Conservation (phyloP, 2,888 invertebrate genomes). For the Trichacis sp. region DNA sequence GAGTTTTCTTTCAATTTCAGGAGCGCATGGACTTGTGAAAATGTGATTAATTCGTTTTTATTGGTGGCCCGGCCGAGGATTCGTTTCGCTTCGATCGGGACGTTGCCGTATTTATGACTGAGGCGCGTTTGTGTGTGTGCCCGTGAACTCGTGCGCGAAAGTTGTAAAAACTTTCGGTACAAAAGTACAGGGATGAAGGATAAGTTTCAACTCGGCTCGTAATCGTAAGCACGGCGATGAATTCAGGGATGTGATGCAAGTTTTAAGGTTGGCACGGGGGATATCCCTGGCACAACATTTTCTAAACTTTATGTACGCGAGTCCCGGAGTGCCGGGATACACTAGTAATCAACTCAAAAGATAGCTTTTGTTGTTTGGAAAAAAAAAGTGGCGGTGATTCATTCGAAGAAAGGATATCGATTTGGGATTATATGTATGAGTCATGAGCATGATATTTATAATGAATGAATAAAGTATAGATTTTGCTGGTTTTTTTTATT, state of each 20-base stretch:
- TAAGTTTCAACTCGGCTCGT: constrained; percentile 37
- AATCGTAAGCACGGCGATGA: constrained; percentile 43
- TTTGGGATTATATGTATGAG: too few species aligned
- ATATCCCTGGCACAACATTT: constrained; percentile 26
- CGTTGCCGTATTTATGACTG: constrained; percentile 32
- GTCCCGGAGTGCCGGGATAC: constrained; percentile 10
- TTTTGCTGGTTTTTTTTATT: too few species aligned
- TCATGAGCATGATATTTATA: too few species aligned
- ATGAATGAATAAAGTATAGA: too few species aligned
- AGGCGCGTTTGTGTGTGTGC: constrained; percentile 39
- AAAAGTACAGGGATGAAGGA: constrained; percentile 21
- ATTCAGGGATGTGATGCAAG: constrained; percentile 42
- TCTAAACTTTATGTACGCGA: constrained; percentile 25
- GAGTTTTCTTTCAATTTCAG: too few species aligned
- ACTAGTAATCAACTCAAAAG: constrained; percentile 30
- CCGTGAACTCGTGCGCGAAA: constrained; percentile 44
- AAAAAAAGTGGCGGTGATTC: too few species aligned
- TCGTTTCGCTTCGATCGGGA: constrained; percentile 37
- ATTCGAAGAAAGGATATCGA: too few species aligned
- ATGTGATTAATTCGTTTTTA: too few species aligned
- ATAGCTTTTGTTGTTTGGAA: constrained; percentile 29
- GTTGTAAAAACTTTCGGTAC: constrained; percentile 46
- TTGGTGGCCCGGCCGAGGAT: background rate
- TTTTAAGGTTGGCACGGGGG: constrained; percentile 31
- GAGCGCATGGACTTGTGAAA: too few species aligned